Evolutionary conservation across 2,888 invertebrate genomes (phyloP).

Genomic region (Prenolepis imparis): DNA sequence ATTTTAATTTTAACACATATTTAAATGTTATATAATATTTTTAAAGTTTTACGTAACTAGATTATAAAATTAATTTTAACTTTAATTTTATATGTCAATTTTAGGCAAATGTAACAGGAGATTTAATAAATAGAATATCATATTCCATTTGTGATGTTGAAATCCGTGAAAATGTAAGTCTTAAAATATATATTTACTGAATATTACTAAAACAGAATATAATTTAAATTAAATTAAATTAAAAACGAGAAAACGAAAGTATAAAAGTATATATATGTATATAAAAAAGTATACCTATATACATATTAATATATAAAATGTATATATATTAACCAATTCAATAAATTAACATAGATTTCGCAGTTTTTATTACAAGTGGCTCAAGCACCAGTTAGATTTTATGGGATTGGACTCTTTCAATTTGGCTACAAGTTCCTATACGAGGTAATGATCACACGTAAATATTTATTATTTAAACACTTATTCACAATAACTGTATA

Average conservation of each 20-base stretch:
- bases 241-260: neutral
- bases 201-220: neutral
- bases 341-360: conserved; percentile 10
- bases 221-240: neutral
- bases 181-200: neutral
- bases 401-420: conserved; percentile 20
- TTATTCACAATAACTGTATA: neutral
- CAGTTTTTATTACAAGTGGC: conserved; percentile 23
- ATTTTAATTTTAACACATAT: neutral
- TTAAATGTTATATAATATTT: neutral
- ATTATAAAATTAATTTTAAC: conserved; percentile 1
- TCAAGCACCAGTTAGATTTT: conserved; percentile 18
- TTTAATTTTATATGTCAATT: neutral
- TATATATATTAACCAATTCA: neutral
- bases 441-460: neutral
- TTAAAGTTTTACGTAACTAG: neutral
- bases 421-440: conserved; percentile 30
- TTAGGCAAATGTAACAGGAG: conserved; percentile 16
- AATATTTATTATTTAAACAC: neutral
- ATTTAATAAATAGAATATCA: conserved; percentile 18
- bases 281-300: neutral
- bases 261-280: neutral
- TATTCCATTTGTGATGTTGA: conserved; percentile 10
- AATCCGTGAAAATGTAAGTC: conserved; percentile 20
- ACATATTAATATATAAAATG: no score